These are phyloP conservation scores for Trileptium ribeirensis DNA, from an alignment of 2,888 invertebrate genomes.

Conservation along the genomic window DNA sequence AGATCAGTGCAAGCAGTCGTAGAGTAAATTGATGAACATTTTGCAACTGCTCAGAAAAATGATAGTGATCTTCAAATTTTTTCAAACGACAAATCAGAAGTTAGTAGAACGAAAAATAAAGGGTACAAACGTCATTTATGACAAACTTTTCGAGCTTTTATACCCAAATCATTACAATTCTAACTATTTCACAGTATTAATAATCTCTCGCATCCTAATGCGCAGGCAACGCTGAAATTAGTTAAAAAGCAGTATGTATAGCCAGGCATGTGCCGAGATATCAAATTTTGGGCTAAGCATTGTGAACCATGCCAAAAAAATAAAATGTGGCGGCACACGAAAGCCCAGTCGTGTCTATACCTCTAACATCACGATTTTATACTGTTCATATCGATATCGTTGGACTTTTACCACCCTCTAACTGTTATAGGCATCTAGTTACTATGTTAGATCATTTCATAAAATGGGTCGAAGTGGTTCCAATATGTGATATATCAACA, in stretches of 20 bases:
- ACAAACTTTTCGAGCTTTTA: too few species aligned
- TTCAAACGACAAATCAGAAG: too few species aligned
- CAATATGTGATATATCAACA: neutral
- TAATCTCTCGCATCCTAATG: too few species aligned
- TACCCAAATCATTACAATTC: too few species aligned
- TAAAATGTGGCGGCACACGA: neutral
- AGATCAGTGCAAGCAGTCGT: neutral
- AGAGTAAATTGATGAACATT: neutral
- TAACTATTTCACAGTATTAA: too few species aligned
- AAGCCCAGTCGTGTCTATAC: neutral
- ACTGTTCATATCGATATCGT: conserved; percentile 3
- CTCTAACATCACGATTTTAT: neutral
- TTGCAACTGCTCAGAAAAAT: neutral
- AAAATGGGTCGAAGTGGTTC: neutral
- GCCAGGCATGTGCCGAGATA: too few species aligned
- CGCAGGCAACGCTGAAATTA: too few species aligned
- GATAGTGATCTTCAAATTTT: neutral
- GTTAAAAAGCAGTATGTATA: too few species aligned
- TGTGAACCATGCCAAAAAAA: too few species aligned
- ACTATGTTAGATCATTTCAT: neutral
- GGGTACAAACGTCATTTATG: too few species aligned
- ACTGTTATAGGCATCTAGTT: neutral
- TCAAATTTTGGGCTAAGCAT: too few species aligned
- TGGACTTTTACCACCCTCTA: neutral
- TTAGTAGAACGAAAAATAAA: too few species aligned